Conservation (phyloP, 2,888 invertebrate genomes). For the Pyrrhosoma nymphula region DNA sequence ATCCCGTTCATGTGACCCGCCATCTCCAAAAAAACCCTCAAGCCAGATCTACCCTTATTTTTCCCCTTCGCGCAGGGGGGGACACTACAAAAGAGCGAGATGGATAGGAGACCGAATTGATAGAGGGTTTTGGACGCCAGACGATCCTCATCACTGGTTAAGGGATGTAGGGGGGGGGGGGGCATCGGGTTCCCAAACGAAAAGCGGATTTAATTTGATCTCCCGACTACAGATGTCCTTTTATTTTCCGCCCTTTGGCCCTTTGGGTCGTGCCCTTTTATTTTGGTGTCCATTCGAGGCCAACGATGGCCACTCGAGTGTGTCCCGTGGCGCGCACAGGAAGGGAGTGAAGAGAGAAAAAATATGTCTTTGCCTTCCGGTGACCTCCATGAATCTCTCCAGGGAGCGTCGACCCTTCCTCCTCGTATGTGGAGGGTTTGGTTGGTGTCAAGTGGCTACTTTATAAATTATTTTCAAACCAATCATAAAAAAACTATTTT, state of each 20-base stretch:
- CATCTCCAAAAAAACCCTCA: too few relatives aligned
- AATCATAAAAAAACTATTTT: too few relatives aligned
- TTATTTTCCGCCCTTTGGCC: constrained; percentile 23
- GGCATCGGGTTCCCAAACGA: constrained; percentile 18
- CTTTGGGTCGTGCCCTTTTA: constrained; percentile 22
- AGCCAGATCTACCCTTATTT: background rate
- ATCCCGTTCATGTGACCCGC: too few relatives aligned
- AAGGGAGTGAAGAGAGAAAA: background rate
- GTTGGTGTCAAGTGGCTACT: too few relatives aligned
- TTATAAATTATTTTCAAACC: too few relatives aligned
- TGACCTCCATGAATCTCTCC: background rate
- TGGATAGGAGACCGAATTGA: background rate
- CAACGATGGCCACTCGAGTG: background rate
- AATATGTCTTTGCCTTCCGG: background rate
- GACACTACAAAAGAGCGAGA: background rate
- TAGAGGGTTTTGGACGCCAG: background rate
- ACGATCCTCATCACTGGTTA: constrained; percentile 12
- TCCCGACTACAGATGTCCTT: background rate
- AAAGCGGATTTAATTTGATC: constrained; percentile 39
- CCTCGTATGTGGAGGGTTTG: too few relatives aligned
- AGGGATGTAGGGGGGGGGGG: background rate
- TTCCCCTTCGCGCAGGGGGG: background rate
- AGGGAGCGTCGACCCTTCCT: background rate
- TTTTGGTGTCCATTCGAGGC: background rate
- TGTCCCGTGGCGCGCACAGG: background rate